These are phyloP conservation scores for Mechanitis mazaeus DNA, from an alignment of 2,888 invertebrate species.

Conservation along the genomic window DNA sequence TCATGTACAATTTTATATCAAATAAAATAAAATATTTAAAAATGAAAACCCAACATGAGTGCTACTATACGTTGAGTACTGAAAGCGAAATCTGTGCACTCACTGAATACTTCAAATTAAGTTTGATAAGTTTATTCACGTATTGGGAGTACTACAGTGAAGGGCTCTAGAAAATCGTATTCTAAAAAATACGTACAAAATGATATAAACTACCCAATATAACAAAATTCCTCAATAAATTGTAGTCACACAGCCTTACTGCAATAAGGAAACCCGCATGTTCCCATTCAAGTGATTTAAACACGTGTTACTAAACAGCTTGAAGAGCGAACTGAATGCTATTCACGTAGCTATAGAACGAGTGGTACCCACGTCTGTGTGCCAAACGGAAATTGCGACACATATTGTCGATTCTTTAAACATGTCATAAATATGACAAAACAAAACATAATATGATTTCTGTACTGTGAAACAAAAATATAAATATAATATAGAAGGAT, in stretches of 20 bases:
- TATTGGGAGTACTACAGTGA: no score
- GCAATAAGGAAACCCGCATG: slow-evolving; percentile 26
- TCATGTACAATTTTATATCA: no score
- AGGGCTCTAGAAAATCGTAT: no score
- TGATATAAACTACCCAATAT: background rate
- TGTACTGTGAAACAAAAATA: no score
- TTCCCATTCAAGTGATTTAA: slow-evolving; percentile 28
- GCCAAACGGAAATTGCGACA: slow-evolving; percentile 7
- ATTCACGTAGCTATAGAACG: slow-evolving; percentile 4
- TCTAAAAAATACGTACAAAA: background rate
- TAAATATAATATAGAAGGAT: no score
- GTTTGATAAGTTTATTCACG: no score
- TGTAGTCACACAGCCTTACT: slow-evolving; percentile 13
- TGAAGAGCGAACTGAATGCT: slow-evolving; percentile 4
- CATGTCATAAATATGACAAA: slow-evolving; percentile 5
- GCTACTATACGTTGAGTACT: no score
- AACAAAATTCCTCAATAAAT: slow-evolving; percentile 15
- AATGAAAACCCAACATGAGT: no score
- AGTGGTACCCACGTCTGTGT: background rate
- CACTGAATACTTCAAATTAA: no score
- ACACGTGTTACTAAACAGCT: slow-evolving; percentile 11
- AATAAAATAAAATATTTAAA: no score
- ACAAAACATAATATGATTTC: background rate
- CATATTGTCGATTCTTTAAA: slow-evolving; percentile 4
- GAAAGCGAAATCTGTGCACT: no score